These are phyloP conservation scores for Prunella strophiata DNA, from an alignment of 2,797 vertebrate species.

Conservation along the genomic window DNA sequence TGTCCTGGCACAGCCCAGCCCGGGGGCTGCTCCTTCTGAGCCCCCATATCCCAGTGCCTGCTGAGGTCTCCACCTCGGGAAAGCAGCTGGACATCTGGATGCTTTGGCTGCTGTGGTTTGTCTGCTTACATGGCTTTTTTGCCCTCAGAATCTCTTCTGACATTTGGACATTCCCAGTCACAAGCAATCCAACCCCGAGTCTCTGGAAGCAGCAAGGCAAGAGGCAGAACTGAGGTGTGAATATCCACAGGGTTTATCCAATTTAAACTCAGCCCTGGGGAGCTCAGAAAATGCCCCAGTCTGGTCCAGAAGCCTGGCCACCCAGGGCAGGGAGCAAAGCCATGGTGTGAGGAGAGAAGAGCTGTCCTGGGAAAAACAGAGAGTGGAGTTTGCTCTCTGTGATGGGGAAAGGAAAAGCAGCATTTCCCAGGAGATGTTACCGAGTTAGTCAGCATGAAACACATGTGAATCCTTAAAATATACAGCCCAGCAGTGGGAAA, in stretches of 20 bases:
- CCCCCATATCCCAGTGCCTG: too few species aligned
- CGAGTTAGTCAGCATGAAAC: not conserved
- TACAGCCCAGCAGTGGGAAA: too few species aligned
- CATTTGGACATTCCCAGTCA: not conserved
- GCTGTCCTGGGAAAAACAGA: not conserved
- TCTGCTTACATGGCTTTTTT: not conserved
- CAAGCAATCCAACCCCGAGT: too few species aligned
- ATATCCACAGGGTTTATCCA: not conserved
- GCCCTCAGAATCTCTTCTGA: not conserved
- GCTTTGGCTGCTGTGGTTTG: not conserved
- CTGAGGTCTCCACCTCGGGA: not conserved
- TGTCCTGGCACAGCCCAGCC: accelerated
- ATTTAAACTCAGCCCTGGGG: not conserved
- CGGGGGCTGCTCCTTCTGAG: not conserved
- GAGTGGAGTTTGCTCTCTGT: too few species aligned
- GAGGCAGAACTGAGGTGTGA: not conserved
- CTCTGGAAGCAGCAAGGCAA: not conserved
- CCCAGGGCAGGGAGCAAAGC: not conserved
- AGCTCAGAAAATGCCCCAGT: not conserved
- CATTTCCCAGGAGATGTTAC: not conserved
- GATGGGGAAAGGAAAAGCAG: not conserved
- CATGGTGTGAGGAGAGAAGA: accelerated
- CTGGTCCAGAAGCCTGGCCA: not conserved
- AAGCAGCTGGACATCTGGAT: not conserved
- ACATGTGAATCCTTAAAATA: accelerated